Base-by-base conservation (phyloP, 2,888 invertebrate species). In the Synergus umbraculus region DNA sequence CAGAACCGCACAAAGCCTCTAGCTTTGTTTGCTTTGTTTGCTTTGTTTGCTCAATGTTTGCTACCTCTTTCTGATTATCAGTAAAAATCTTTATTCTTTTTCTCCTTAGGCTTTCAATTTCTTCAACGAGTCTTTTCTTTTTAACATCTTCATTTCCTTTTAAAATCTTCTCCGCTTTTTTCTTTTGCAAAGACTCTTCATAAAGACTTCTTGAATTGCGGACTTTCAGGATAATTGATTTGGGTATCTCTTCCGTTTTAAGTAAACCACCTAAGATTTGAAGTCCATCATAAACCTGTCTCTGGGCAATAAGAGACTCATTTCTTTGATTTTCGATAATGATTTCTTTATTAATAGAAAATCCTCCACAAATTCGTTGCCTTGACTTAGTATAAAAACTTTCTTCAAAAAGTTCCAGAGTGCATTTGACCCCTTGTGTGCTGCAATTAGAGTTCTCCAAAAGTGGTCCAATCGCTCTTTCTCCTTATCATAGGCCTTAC, bases 311-410 rank as follows among this genome's bases (percentile, higher is more conserved):
- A 8, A 84, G 77, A n/a, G 80, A 80, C 46, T 81, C 67, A 76
- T 84, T 82, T 29, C 37, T 22, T 63, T 80, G 79, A 65, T 86
- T 85, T 43, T 83, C 85, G 12, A 84, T 76, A 12, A 85, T 60
- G 49, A 82, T 81, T 73, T 85, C 83, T 76, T 80, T 78, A 76
- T 83, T 83, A 10, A 83, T 60, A 2, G 85, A 81, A 77, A 84
- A 85, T 9, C 84, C 83, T 85, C 83, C 12, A 84, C 76, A 66
- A 58, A 73, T 15, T 82, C 84, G 60, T 85, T 83, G 13, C 84
- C 85, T 43, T 85, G 82, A 37, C 78, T 83, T 29, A 84, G 22
- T 58, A 82, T 82, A 5, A 85, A 66, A 41, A 84, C 65, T 29
- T 58, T 76, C 76, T 80, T 76, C 29, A 81, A 43, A 49, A 84